These are phyloP conservation scores for Diorhabda elongata DNA, from an alignment of 1,140 invertebrate genomes.

Conservation along the genomic window DNA sequence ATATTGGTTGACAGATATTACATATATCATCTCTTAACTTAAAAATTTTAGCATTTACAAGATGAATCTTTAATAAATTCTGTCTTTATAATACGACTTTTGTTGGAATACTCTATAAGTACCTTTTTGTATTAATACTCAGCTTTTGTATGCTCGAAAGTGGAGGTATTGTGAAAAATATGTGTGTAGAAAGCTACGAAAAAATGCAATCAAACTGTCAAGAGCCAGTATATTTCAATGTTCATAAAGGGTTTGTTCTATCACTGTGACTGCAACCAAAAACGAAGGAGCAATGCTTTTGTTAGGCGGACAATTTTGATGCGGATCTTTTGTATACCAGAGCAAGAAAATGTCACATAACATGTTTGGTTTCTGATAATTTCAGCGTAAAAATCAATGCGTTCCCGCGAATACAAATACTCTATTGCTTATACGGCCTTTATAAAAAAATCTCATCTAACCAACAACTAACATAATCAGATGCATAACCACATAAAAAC, in stretches of 20 bases:
- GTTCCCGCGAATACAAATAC: neutral
- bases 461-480: too few species aligned
- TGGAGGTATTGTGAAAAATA: neutral
- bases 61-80: too few species aligned
- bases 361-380: neutral
- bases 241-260: conserved; percentile 2
- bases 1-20: too few species aligned
- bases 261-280: neutral
- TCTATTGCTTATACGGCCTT: neutral
- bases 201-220: conserved; percentile 2
- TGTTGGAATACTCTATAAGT: neutral
- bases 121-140: neutral
- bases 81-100: too few species aligned
- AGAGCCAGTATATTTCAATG: neutral
- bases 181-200: neutral
- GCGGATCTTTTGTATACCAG: neutral
- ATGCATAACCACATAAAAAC: too few species aligned
- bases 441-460: too few species aligned
- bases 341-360: neutral
- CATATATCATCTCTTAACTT: too few species aligned
- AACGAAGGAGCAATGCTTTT: neutral
- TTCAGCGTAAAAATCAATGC: neutral
- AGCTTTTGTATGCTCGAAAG: neutral
- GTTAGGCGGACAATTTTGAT: neutral
- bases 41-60: too few species aligned